Percentiles rank a stretch among this genome's conserved stretches.
Conservation (phyloP, 92 coral and sea anemone species). For the Blastomussa wellsi region DNA sequence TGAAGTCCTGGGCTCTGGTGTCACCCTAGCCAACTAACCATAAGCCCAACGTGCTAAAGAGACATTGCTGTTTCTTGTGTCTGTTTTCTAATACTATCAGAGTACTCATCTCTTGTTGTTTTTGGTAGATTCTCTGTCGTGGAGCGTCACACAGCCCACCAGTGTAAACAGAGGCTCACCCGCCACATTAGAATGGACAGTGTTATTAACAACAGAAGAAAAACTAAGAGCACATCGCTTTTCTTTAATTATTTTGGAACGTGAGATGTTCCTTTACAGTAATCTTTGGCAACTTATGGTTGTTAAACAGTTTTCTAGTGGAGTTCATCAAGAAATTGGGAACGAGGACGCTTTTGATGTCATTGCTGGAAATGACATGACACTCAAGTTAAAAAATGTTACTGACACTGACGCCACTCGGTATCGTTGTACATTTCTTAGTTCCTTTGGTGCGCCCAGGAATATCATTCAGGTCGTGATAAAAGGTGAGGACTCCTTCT, state of each 20-base stretch:
- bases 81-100: background rate
- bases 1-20: background rate
- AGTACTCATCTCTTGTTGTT: background rate
- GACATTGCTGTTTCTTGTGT: background rate
- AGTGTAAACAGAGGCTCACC: conserved; percentile 45
- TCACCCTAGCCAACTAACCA: background rate
- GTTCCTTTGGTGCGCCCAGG: conserved; percentile 61
- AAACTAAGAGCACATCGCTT: conserved; percentile 42
- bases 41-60: background rate
- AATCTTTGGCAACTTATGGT: conserved; percentile 68
- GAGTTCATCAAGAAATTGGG: conserved; percentile 23
- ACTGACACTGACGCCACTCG: conserved; percentile 61
- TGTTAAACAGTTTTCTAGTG: conserved; percentile 41
- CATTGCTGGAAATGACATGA: conserved; percentile 37
- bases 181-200: conserved; percentile 59
- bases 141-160: conserved; percentile 30
- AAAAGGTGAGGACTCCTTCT: conserved; percentile 39
- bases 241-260: conserved; percentile 64
- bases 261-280: conserved; percentile 67
- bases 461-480: conserved; percentile 53
- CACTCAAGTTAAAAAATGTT: conserved; percentile 39
- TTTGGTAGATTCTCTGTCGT: conserved; percentile 36
- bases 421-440: conserved; percentile 70
- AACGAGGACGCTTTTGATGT: conserved; percentile 20
- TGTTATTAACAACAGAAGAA: conserved; percentile 53